phyloP scores from a whole-genome alignment of 2,888 invertebrate species.

The Caenorhabditis japonica region DNA sequence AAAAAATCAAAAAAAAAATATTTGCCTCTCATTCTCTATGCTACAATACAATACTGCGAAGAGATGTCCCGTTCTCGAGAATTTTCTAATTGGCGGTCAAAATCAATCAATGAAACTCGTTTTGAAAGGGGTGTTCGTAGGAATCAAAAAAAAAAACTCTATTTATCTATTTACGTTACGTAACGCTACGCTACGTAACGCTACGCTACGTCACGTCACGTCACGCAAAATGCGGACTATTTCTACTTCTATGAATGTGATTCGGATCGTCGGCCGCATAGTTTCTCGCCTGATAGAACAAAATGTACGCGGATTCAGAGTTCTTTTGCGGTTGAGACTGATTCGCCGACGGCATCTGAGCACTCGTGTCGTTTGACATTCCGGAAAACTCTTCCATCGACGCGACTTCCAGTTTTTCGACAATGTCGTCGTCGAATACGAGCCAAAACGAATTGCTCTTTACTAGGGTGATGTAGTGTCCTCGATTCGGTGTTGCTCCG shows the following conservation, averaged over 20 bases:
- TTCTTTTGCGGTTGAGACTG: conserved; percentile 85
- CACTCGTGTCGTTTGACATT: conserved; percentile 82
- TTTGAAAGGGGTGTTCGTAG: too few species aligned
- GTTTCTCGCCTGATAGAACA: conserved; percentile 89
- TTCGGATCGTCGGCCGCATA: conserved; percentile 35
- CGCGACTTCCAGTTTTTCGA: conserved; percentile 99
- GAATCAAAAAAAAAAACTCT: too few species aligned
- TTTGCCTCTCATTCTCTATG: too few species aligned
- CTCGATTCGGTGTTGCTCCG: conserved; percentile 97
- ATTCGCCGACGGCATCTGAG: conserved; percentile 20
- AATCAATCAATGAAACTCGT: too few species aligned
- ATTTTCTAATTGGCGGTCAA: too few species aligned
- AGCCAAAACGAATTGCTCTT: conserved; percentile 99
- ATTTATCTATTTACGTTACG: too few species aligned
- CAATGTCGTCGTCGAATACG: conserved; percentile 99
- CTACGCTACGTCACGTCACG: too few species aligned
- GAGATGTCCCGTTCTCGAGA: too few species aligned
- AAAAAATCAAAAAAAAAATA: too few species aligned
- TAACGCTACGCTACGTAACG: too few species aligned
- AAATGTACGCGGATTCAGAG: conserved; percentile 98
- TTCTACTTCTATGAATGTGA: conserved; percentile 16
- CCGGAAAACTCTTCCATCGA: conserved; percentile 99
- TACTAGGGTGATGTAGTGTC: conserved; percentile 99
- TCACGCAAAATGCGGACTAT: conserved; percentile 22
- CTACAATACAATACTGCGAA: too few species aligned